Percentiles rank a stretch among this genome's conserved stretches.
Conservation (phyloP, 2,888 invertebrate species). For the Cheilosia impressa region DNA sequence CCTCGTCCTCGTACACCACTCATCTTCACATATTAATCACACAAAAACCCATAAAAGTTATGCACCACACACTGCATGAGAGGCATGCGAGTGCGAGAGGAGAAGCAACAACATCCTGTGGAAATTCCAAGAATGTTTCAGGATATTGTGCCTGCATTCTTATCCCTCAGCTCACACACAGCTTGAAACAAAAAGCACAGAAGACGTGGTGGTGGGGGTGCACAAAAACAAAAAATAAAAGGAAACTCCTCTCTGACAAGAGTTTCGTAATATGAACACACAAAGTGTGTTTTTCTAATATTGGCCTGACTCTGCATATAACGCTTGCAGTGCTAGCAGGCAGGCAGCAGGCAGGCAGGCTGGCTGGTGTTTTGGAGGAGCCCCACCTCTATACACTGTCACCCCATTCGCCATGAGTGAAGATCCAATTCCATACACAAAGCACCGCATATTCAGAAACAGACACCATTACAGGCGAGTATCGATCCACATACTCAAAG, state of each 20-base stretch:
- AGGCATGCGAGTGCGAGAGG: neutral
- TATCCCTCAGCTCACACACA: slow-evolving; percentile 41
- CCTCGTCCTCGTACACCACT: slow-evolving; percentile 7
- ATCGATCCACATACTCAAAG: slow-evolving; percentile 68
- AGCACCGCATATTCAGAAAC: slow-evolving; percentile 54
- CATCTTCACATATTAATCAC: slow-evolving; percentile 71
- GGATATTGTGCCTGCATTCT: slow-evolving; percentile 72
- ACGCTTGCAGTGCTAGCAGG: slow-evolving; percentile 53
- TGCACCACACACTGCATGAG: slow-evolving; percentile 27
- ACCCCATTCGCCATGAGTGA: slow-evolving; percentile 37
- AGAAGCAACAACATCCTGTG: slow-evolving; percentile 60
- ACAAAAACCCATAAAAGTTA: slow-evolving; percentile 69
- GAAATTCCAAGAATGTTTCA: slow-evolving; percentile 63
- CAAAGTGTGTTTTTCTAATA: slow-evolving; percentile 74
- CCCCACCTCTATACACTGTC: slow-evolving; percentile 24
- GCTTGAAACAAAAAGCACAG: slow-evolving; percentile 62
- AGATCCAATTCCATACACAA: slow-evolving; percentile 58
- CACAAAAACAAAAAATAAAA: slow-evolving; percentile 19
- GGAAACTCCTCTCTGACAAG: slow-evolving; percentile 53
- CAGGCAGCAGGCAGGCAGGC: neutral
- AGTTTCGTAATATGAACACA: slow-evolving; percentile 73
- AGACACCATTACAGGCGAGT: slow-evolving; percentile 51
- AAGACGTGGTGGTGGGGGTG: neutral
- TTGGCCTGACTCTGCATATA: slow-evolving; percentile 75
- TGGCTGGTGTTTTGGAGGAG: slow-evolving; percentile 45